Conservation (phyloP, 2,113 vertebrate genomes). For the Tursiops truncatus region DNA sequence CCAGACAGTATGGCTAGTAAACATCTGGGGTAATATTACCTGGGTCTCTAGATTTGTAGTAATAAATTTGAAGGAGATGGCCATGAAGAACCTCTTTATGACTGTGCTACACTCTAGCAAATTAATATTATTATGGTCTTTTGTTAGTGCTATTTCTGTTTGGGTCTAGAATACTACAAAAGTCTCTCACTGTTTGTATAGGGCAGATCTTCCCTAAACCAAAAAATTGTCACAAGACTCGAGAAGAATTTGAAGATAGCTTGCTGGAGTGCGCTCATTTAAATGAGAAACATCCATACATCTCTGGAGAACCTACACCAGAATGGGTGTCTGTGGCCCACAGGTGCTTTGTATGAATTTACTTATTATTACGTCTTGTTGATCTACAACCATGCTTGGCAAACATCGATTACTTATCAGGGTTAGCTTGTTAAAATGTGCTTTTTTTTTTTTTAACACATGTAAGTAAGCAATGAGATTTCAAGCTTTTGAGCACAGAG, state of each 20-base stretch:
- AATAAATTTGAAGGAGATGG: background rate
- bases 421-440: too few species aligned
- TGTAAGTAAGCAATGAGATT: background rate
- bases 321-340: fast-evolving
- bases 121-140: background rate
- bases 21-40: too few species aligned
- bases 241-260: background rate
- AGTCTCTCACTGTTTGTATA: background rate
- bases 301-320: background rate
- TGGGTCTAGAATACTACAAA: background rate
- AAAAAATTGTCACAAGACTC: background rate
- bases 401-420: background rate
- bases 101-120: background rate
- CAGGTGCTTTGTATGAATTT: background rate
- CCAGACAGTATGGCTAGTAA: background rate
- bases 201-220: background rate
- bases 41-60: background rate
- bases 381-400: fast-evolving
- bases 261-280: background rate
- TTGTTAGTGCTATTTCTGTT: background rate
- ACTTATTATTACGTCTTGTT: fast-evolving
- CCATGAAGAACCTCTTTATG: background rate
- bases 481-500: background rate
- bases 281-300: fast-evolving
- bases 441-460: too few species aligned